Evolutionary conservation across 2,797 vertebrate species (phyloP).

Genomic region (Hapalemur alaotrensis): DNA sequence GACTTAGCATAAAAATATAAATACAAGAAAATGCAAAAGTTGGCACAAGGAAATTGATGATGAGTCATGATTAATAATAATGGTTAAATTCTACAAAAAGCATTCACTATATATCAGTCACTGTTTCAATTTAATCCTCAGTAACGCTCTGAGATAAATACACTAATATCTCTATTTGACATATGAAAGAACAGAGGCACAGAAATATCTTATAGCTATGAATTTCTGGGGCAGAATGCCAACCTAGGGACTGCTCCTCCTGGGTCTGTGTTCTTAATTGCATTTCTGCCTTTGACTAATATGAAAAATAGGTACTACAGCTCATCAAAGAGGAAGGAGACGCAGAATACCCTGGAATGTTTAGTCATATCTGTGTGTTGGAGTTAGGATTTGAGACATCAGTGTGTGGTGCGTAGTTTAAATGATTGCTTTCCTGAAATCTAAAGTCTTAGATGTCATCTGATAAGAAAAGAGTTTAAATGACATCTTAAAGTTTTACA

Average conservation of each 20-base stretch:
- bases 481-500: background rate
- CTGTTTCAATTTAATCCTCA: background rate
- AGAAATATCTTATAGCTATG: background rate
- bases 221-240: background rate
- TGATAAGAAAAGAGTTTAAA: background rate
- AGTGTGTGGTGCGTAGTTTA: background rate
- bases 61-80: background rate
- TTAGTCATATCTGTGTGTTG: background rate
- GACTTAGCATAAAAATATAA: background rate
- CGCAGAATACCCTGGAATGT: background rate
- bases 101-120: background rate
- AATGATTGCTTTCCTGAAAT: constrained; percentile 5
- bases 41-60: background rate
- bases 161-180: background rate
- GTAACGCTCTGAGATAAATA: background rate
- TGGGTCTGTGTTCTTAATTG: background rate
- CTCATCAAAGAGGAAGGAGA: background rate
- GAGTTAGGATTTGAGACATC: background rate
- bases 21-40: background rate
- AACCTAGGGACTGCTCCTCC: background rate
- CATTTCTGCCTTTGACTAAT: background rate
- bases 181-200: background rate
- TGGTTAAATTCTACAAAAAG: background rate
- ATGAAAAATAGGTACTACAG: background rate
- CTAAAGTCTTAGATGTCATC: constrained; percentile 13